A percentile compares a stretch with the other conserved stretches of the same genome.
These are phyloP conservation scores for Clepsis dumicolana DNA, from an alignment of 2,888 invertebrate genomes.

Conservation along the genomic window DNA sequence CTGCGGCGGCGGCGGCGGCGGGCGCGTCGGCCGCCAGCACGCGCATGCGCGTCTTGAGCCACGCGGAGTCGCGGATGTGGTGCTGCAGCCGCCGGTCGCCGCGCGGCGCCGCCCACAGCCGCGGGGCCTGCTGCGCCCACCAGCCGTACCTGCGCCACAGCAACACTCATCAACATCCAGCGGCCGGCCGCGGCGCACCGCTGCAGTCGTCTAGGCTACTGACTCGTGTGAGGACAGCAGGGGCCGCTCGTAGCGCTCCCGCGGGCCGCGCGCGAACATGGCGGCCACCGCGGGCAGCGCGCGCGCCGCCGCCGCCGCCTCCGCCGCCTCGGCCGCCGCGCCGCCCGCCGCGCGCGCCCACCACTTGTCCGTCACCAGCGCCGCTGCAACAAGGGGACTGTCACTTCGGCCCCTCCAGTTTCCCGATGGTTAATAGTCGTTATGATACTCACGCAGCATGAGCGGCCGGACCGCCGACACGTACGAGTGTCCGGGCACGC, in stretches of 20 bases:
- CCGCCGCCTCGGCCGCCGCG: slow-evolving; percentile 39
- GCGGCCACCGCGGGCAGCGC: slow-evolving; percentile 56
- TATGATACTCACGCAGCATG: slow-evolving; percentile 70
- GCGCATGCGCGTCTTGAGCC: slow-evolving; percentile 73
- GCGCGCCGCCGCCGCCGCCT: slow-evolving; percentile 37
- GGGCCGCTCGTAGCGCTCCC: slow-evolving; percentile 56
- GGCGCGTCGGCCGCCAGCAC: slow-evolving; percentile 66
- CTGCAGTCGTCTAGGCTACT: slow-evolving; percentile 13
- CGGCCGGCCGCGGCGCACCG: background rate
- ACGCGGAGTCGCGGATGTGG: slow-evolving; percentile 78
- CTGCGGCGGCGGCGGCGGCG: slow-evolving; percentile 1
- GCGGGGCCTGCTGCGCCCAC: slow-evolving; percentile 55
- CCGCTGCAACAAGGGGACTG: slow-evolving; percentile 59
- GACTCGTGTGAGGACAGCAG: slow-evolving; percentile 64
- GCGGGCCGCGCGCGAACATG: slow-evolving; percentile 60
- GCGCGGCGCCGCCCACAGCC: slow-evolving; percentile 48
- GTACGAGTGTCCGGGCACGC: slow-evolving; percentile 76
- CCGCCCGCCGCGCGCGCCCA: slow-evolving; percentile 48
- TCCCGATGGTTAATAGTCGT: no score
- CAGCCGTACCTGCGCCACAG: slow-evolving; percentile 80
- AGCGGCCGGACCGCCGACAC: slow-evolving; percentile 71
- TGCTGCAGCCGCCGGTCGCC: slow-evolving; percentile 68
- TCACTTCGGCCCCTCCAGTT: no score
- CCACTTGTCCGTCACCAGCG: slow-evolving; percentile 69
- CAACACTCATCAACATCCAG: background rate